Evolutionary conservation across 2,113 vertebrate genomes (phyloP), one percentile per base, ranked within the genome.

Genomic region (Lycocorax pyrrhopterus): DNA sequence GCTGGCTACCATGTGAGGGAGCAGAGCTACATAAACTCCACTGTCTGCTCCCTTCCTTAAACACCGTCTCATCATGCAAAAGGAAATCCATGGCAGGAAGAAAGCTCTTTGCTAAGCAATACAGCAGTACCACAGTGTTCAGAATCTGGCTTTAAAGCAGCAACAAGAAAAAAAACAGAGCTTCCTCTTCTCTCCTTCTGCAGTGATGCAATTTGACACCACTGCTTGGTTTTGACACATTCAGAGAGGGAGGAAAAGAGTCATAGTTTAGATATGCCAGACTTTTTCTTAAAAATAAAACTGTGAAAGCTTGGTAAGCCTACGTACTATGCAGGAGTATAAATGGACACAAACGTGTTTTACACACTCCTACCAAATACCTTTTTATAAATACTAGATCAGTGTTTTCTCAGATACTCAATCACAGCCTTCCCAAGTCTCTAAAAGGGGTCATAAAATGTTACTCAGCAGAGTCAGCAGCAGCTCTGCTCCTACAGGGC

Each of bases 401-500:
- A 66, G 6, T 80, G 64, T 53, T 92, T 90, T 66, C 87, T 95
- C 55, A 71, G 77, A 89, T 66, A 76, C 59, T 90, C 10, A 1
- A 77, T 89, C 76, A 44, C 77, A 86, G 59, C 44, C n/a, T 88
- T 82, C 64, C 53, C 44, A 76, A 82, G 77, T 56, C 66, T 78
- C 62, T 93, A 55, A 89, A 93, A 93, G 25, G 55, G 81, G 47
- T 91, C 87, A 84, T 89, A 67, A 94, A 96, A 75, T 52, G 84
- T 87, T 87, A 39, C 58, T 82, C 49, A 87, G 81, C 73, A 91
- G 84, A 89, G 56, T 67, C 84, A 84, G 90, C 77, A 82, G 60
- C 84, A 94, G 74, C 53, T 82, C 81, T 82, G 81, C 90, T 93
- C 66, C 81, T 82, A 52, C 90, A 75, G 82, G 66, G 93, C 87